phyloP scores from a whole-genome alignment of 1,140 invertebrate genomes.

The Drosophila truncata region DNA sequence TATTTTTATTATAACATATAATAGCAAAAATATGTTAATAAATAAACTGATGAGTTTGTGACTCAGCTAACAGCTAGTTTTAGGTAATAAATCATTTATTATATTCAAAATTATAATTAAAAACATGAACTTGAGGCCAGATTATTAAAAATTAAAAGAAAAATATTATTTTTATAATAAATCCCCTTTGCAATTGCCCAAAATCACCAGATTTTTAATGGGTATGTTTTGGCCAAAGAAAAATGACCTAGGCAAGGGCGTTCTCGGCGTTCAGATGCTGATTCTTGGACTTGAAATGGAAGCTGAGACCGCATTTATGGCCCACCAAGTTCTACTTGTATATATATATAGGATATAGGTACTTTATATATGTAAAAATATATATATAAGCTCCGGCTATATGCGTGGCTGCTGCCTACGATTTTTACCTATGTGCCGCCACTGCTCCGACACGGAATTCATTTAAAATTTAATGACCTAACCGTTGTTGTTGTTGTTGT shows the following conservation, averaged over 20 bases:
- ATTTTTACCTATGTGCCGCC: conserved; percentile 67
- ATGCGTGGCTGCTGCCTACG: conserved; percentile 43
- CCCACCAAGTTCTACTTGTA: conserved; percentile 27
- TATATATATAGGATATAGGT: conserved; percentile 19
- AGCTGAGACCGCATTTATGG: conserved; percentile 74
- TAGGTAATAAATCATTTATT: too few relatives aligned
- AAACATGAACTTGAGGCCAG: too few relatives aligned
- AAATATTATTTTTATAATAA: too few relatives aligned
- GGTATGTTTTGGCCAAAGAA: conserved; percentile 31
- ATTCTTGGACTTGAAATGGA: conserved; percentile 40
- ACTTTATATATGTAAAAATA: background rate
- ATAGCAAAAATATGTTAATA: background rate
- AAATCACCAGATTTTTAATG: background rate
- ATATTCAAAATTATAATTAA: too few relatives aligned
- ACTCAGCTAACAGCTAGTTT: too few relatives aligned
- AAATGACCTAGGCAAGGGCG: conserved; percentile 51
- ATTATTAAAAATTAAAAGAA: too few relatives aligned
- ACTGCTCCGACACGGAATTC: conserved; percentile 62
- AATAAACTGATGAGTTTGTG: too few relatives aligned
- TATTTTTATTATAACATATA: background rate
- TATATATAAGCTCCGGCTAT: conserved; percentile 1
- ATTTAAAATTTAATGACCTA: conserved; percentile 84
- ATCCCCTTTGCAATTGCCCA: background rate
- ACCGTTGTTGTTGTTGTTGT: conserved; percentile 45
- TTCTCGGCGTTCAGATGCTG: conserved; percentile 18